Evolutionary conservation across 2,888 invertebrate species (phyloP).

Genomic region (Fragum sueziense): DNA sequence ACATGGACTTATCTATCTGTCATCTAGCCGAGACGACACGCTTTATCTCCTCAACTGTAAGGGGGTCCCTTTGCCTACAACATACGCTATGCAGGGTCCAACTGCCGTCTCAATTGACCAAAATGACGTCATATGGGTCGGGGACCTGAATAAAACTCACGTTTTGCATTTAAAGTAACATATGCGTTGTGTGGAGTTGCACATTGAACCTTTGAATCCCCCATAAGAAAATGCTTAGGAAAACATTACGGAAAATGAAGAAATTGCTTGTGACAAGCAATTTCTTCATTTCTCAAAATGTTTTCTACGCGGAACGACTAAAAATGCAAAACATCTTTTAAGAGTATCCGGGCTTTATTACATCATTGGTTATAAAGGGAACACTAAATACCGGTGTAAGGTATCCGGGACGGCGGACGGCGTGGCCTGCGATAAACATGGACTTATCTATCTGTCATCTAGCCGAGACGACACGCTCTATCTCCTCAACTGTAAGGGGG

Average conservation of each 20-base stretch:
- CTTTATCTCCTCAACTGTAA: slow-evolving; percentile 52
- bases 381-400: slow-evolving; percentile 45
- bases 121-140: slow-evolving; percentile 55
- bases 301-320: no score
- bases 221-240: no score
- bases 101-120: slow-evolving; percentile 54
- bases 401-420: slow-evolving; percentile 53
- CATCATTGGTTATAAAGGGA: slow-evolving; percentile 45
- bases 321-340: no score
- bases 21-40: slow-evolving; percentile 52
- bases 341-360: slow-evolving; percentile 49
- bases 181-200: no score
- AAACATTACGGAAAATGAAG: no score
- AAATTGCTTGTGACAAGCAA: no score
- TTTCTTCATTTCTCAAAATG: no score
- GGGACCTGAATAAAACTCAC: slow-evolving; percentile 57
- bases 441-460: slow-evolving; percentile 55
- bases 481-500: slow-evolving; percentile 46
- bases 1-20: slow-evolving; percentile 57
- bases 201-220: no score
- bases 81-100: slow-evolving; percentile 59
- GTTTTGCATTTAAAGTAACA: slow-evolving; percentile 25
- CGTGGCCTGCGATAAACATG: slow-evolving; percentile 53
- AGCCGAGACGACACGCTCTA: slow-evolving; percentile 55
- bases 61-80: slow-evolving; percentile 50